Conservation (phyloP, 1,140 invertebrate species). For the Drosophila bifasciata region DNA sequence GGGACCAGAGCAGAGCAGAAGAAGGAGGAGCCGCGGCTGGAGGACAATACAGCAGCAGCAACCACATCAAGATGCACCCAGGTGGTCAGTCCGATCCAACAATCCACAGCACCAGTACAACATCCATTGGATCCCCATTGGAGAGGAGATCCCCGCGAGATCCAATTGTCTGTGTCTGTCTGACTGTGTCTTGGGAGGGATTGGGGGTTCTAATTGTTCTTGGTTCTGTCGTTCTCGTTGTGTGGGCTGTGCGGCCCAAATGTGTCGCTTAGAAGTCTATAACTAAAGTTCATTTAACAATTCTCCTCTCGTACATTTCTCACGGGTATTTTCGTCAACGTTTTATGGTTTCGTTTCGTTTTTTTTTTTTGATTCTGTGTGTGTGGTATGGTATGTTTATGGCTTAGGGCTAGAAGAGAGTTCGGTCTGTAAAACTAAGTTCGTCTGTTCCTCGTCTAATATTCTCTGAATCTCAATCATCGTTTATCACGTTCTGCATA, state of each 20-base stretch:
- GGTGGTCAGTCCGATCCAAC: conserved; percentile 44
- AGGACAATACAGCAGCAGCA: conserved; percentile 79
- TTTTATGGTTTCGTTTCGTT: conserved; percentile 37
- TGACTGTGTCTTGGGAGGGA: conserved; percentile 42
- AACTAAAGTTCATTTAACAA: conserved; percentile 54
- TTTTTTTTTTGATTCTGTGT: conserved; percentile 27
- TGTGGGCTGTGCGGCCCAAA: conserved; percentile 60
- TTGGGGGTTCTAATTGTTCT: conserved; percentile 27
- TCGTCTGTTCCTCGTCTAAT: conserved; percentile 59
- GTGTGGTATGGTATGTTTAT: conserved; percentile 37
- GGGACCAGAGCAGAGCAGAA: conserved; percentile 76
- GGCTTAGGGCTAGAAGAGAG: conserved; percentile 73
- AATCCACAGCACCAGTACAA: conserved; percentile 53
- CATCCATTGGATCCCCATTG: conserved; percentile 42
- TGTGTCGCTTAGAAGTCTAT: conserved; percentile 69
- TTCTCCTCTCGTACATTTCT: conserved; percentile 47
- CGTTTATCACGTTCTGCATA: conserved; percentile 73
- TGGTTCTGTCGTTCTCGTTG: conserved; percentile 35
- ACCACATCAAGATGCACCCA: conserved; percentile 75
- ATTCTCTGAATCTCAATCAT: conserved; percentile 73
- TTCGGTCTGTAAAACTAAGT: conserved; percentile 68
- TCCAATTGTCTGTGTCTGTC: conserved; percentile 35
- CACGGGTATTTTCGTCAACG: conserved; percentile 57
- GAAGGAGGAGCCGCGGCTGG: conserved; percentile 75
- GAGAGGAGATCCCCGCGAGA: not conserved